phyloP scores from a whole-genome alignment of 1,140 invertebrate species.

The Microplitis mediator region DNA sequence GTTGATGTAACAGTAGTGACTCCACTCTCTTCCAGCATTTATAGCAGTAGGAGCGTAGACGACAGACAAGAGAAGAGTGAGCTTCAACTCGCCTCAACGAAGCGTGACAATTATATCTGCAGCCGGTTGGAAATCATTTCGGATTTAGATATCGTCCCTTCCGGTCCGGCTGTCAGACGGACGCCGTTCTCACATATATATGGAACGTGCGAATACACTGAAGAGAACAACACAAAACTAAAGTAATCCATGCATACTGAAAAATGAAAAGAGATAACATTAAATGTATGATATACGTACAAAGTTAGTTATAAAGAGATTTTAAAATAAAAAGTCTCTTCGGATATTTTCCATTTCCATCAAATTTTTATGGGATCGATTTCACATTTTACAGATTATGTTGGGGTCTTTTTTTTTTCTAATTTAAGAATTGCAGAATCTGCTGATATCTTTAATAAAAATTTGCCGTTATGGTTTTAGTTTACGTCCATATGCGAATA shows the following conservation, averaged over 20 bases:
- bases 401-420: no score
- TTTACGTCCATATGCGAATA: no score
- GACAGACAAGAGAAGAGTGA: not conserved
- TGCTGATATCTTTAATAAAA: no score
- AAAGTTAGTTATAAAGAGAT: not conserved
- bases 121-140: constrained; percentile 24
- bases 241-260: not conserved
- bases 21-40: not conserved
- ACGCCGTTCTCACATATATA: constrained; percentile 4
- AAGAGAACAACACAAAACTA: constrained; percentile 3
- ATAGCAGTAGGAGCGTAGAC: not conserved
- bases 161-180: constrained; percentile 19
- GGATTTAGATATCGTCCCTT: constrained; percentile 30
- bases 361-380: no score
- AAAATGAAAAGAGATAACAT: not conserved
- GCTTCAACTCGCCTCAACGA: constrained; percentile 14
- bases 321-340: no score
- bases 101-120: constrained; percentile 27
- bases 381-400: no score
- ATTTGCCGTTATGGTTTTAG: no score
- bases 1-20: not conserved
- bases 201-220: not conserved
- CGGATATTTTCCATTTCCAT: no score
- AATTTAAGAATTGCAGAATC: no score
- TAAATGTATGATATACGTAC: not conserved